phyloP scores from a whole-genome alignment of 1,140 invertebrate species.

The Macrocentrus cingulum region DNA sequence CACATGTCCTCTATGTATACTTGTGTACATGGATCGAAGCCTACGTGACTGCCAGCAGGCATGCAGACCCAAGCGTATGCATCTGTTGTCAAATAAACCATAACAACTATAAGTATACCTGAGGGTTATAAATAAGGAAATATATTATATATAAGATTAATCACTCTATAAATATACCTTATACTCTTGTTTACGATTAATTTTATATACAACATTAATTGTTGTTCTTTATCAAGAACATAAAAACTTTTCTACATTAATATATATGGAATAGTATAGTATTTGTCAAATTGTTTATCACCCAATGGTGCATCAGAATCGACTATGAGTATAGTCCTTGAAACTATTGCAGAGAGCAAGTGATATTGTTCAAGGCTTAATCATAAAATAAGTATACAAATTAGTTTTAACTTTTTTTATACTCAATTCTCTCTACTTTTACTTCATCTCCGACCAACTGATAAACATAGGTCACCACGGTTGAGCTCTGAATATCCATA shows the following conservation, averaged over 20 bases:
- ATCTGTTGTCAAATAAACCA: not conserved
- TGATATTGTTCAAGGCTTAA: not conserved
- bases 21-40: not conserved
- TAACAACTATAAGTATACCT: not conserved
- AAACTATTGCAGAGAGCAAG: too few species aligned
- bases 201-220: slow-evolving; percentile 13
- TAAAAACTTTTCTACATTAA: slow-evolving; percentile 16
- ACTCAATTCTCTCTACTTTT: slow-evolving; percentile 98
- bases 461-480: slow-evolving; percentile 98
- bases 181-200: not conserved
- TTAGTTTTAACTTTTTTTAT: slow-evolving; percentile 76
- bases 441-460: slow-evolving; percentile 97
- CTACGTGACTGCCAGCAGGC: slow-evolving; percentile 2
- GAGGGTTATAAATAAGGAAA: not conserved
- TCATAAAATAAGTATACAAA: slow-evolving; percentile 17
- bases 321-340: too few species aligned
- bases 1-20: not conserved
- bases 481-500: slow-evolving; percentile 98
- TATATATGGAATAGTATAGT: slow-evolving; percentile 1
- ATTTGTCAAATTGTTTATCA: slow-evolving; percentile 7
- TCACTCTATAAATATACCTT: too few species aligned
- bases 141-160: not conserved
- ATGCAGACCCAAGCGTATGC: not conserved
- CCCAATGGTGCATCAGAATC: too few species aligned
- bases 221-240: not conserved